Evolutionary conservation across 2,797 vertebrate genomes (phyloP), one percentile per base, ranked within the genome.

Genomic region (Amphiprion clarkii): DNA sequence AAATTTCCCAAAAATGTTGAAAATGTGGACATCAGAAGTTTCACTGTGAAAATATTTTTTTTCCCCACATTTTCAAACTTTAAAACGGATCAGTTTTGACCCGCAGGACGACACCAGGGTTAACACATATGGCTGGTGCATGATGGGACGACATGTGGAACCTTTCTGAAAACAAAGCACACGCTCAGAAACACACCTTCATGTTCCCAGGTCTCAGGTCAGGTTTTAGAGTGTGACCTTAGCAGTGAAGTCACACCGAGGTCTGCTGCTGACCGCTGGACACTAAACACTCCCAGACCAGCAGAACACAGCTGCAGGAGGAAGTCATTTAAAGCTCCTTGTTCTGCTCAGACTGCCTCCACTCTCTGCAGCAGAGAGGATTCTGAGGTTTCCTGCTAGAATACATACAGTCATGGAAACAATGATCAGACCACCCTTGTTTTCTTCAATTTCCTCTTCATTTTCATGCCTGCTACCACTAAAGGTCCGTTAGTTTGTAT

Each of bases 261-360:
- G 23, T 23, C 23, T 23, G 23, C 23, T 23, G 23, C 23, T 92
- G 89, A 91, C 92, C 92, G 90, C 76, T 82, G 83, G 88, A 88
- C 86, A 81, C 84, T 92, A 91, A 93, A 90, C 90, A 85, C 91
- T 90, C 71, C 88, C 92, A 92, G 92, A 86, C 69, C 71, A 63
- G 73, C 78, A 86, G 79, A 63, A 82, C 88, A 78, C 84, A 27
- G 27, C 27, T 27, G 27, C n/a, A n/a, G n/a, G n/a, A n/a, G n/a
- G n/a, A n/a, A n/a, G n/a, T n/a, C n/a, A n/a, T n/a, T n/a, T n/a
- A n/a, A n/a, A 88, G 57, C 21, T 81, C 52, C 58, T 70, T 61
- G 74, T 79, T 81, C 69, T 72, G 56, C 60, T 81, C 52, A 74
- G 54, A 85, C 59, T 67, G 71, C 21, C 62, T 82, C 12, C 39